A percentile compares a stretch with the other conserved stretches of the same genome.
phyloP scores from a whole-genome alignment of 2,888 invertebrate species.

The Amblyjoppa fuscipennis region DNA sequence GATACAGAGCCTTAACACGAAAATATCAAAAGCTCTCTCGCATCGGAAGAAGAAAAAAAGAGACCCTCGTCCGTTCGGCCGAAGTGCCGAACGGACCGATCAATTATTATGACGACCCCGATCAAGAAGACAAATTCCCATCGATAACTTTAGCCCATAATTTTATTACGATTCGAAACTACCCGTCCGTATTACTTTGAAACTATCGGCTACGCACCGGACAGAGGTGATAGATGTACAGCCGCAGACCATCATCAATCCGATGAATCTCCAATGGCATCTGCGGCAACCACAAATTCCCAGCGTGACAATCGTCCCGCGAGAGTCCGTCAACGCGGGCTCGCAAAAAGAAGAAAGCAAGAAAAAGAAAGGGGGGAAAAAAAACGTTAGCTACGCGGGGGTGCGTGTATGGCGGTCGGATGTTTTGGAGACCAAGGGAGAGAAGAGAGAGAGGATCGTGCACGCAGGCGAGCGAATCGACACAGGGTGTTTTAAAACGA shows the following conservation, averaged over 20 bases:
- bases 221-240: constrained; percentile 29
- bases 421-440: constrained; percentile 12
- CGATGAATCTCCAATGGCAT: constrained; percentile 63
- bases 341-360: constrained; percentile 73
- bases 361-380: constrained; percentile 58
- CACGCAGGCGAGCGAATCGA: constrained; percentile 74
- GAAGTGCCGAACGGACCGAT: neutral
- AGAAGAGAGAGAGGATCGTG: constrained; percentile 15
- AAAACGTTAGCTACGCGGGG: constrained; percentile 29
- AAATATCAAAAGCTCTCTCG: too few relatives aligned
- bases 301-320: constrained; percentile 77
- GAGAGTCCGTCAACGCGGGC: constrained; percentile 75
- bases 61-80: neutral
- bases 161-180: constrained; percentile 6
- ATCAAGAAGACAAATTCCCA: neutral
- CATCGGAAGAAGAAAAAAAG: too few relatives aligned
- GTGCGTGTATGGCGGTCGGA: constrained; percentile 3
- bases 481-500: constrained; percentile 83
- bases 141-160: neutral
- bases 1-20: too few relatives aligned
- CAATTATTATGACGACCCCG: neutral
- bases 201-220: constrained; percentile 3
- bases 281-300: constrained; percentile 75
- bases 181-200: constrained; percentile 17
- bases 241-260: constrained; percentile 28